These are phyloP conservation scores for Cataglyphis cursor DNA, from an alignment of 2,888 invertebrate genomes.

Conservation along the genomic window DNA sequence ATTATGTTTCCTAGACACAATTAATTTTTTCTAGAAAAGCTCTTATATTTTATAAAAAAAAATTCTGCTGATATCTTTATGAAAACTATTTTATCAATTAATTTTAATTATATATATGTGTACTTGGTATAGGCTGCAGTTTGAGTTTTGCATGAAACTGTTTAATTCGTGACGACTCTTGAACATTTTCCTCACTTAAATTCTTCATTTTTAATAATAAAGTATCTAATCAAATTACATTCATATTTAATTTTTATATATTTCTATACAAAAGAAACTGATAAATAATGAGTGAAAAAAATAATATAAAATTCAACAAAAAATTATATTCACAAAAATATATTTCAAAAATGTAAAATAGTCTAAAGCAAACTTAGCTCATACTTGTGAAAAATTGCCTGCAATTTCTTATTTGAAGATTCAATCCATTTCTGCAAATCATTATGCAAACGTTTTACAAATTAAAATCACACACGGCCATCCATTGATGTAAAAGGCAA, in stretches of 20 bases:
- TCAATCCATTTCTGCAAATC: slow-evolving; percentile 24
- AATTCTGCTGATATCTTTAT: not conserved
- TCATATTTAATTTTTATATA: not conserved
- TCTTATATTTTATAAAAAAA: not conserved
- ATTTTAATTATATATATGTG: slow-evolving; percentile 2
- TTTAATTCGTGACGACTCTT: slow-evolving; percentile 80
- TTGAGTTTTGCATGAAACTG: slow-evolving; percentile 80
- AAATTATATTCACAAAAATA: not conserved
- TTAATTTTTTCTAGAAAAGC: not conserved
- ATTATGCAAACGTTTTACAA: slow-evolving; percentile 16
- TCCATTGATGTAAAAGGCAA: not conserved
- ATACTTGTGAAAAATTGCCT: slow-evolving; percentile 35
- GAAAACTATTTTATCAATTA: not conserved
- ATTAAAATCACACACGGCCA: not conserved
- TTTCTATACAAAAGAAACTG: not conserved
- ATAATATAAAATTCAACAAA: not conserved
- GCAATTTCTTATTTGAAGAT: slow-evolving; percentile 12
- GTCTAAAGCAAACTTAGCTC: not conserved
- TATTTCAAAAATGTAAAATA: slow-evolving; percentile 10
- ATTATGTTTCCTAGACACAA: not conserved
- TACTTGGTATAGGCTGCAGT: slow-evolving; percentile 76
- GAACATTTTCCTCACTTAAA: not conserved
- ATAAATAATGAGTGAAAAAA: not conserved
- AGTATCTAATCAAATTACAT: slow-evolving; percentile 28
- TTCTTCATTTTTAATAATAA: slow-evolving; percentile 23